Evolutionary conservation across 2,113 vertebrate genomes (phyloP).

Genomic region (Microcebus ravelobensis): DNA sequence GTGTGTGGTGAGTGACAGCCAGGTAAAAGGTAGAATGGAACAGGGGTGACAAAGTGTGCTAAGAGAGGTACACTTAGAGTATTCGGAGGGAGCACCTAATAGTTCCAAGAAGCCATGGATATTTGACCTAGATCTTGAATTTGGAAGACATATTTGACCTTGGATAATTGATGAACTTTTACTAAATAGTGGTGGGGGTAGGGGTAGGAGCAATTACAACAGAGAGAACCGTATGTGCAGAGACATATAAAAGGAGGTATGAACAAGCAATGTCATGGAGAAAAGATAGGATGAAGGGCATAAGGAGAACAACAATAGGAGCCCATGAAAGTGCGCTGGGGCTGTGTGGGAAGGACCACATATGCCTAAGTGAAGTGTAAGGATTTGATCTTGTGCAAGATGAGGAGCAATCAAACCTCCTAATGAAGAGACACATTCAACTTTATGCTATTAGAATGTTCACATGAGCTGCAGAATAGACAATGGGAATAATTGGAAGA

Average conservation of each 20-base stretch:
- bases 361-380: background rate
- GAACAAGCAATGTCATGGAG: background rate
- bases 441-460: background rate
- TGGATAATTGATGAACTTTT: background rate
- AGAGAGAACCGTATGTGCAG: background rate
- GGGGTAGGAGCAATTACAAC: background rate
- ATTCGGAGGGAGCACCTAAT: background rate
- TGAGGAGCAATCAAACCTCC: background rate
- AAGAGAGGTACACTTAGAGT: background rate
- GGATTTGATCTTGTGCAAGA: background rate
- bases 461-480: background rate
- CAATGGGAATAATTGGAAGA: background rate
- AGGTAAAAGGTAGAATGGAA: background rate
- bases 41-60: background rate
- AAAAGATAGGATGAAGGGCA: background rate
- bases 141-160: background rate
- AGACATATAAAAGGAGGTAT: background rate
- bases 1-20: background rate
- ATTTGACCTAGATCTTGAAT: background rate
- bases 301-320: background rate
- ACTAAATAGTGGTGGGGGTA: background rate
- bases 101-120: background rate
- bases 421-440: background rate
- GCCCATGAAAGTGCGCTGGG: background rate
- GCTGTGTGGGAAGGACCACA: fast-evolving